Base-by-base conservation (phyloP, 30 jellyfish, hydroid and myxozoan species). In the Hydractinia echinata region DNA sequence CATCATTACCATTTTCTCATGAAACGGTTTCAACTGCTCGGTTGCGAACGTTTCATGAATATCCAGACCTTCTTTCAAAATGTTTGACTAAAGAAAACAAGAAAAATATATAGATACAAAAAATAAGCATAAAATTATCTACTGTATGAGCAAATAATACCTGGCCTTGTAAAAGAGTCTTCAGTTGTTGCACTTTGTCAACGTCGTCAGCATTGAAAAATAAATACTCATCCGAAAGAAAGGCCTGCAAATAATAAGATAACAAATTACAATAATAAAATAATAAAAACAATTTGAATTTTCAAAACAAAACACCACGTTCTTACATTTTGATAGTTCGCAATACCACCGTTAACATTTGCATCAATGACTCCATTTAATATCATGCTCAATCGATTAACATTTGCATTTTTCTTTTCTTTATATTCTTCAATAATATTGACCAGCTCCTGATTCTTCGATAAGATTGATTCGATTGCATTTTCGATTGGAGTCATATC, bases 321-420 rank as follows among this genome's bases (percentile, higher is more conserved):
- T 69, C 95, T 10, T 66, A 87, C 99, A 86, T 73, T 70, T 76
- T 93, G 99, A 72, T 93, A 93, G 52, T 93, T 93, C 1, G 99
- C 88, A 50, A 93, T 88, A 5, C 99, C 99, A 4, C 99, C 99
- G 83, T 93, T 93, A 55, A 93, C 99, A 74, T 93, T 93, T 52
- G 99, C 99, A 82, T 93, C 96, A 60, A 93, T 93, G 62, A 93
- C 95, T 48, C 99, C 99, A 80, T 93, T 93, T 53, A 93, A 79
- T 18, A 93, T 89, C 99, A 93, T 93, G 53, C 99, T 93, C 82
- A 93, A 74, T 3, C 95, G 95, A 67, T 93, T 93, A 83, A 93
- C 81, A 61, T 87, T 86, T 30, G 70, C 66, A 14, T 73, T 84
- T 10, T 89, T 86, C 70, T 72, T 77, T 6, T 72, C 54, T 71